A percentile compares a stretch with the other conserved stretches of the same genome.
Conservation (phyloP, 2,888 invertebrate species). For the Mimumesa dahlbomi region DNA sequence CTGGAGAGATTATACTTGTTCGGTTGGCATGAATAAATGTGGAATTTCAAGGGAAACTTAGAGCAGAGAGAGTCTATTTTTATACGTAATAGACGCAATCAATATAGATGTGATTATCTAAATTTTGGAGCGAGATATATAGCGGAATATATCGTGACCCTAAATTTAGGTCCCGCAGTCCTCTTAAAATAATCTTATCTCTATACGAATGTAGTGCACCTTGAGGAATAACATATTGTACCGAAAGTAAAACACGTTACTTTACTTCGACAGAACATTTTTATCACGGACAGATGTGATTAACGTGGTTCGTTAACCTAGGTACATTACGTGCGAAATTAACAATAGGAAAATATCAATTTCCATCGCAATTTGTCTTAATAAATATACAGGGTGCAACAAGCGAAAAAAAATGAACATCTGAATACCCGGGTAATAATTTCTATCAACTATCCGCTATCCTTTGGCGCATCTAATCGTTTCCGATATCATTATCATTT, state of each 20-base stretch:
- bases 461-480: conserved; percentile 12
- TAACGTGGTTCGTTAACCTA: no score
- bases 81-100: no score
- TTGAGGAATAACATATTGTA: no score
- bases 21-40: no score
- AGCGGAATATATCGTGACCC: not conserved
- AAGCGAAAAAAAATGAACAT: conserved; percentile 2
- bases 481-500: not conserved
- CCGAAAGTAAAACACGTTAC: no score
- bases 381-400: not conserved
- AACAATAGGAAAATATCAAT: no score
- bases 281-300: not conserved
- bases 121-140: conserved; percentile 22
- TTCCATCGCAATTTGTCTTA: no score
- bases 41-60: not conserved
- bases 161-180: conserved; percentile 39
- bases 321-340: no score
- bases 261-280: no score
- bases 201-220: conserved; percentile 12
- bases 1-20: no score
- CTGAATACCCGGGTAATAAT: not conserved
- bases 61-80: not conserved
- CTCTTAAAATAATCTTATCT: conserved; percentile 48
- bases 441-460: not conserved
- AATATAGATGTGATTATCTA: conserved; percentile 26